Base-by-base conservation (phyloP, 2,888 invertebrate species). In the Nomada lathburiana region DNA sequence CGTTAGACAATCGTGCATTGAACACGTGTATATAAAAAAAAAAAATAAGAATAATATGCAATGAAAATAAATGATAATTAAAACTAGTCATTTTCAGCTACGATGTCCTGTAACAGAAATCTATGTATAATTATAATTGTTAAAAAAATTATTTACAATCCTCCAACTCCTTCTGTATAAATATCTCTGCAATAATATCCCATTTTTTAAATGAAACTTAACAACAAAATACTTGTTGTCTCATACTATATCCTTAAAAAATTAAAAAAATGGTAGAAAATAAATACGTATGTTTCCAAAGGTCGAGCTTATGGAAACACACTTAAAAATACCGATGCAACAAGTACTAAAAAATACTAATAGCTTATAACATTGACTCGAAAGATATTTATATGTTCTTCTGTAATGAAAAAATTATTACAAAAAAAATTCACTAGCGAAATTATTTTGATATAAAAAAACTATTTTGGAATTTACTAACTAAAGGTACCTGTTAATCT, bases 1-100 rank as follows among this genome's bases (percentile, higher is more conserved):
- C 50, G 95, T 94, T 94, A 94, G 94, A 95, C 92, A 94, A 95
- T 91, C 63, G 52, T 72, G 65, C 44, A 68, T 60, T 52, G 47
- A 65, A 26, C 57, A 76, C 9, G 73, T 76, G 59, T 42, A 55
- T 13, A 71, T 75, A 77, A 60, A 93, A 91, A 94, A 89, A 94
- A 93, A 60, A 77, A 60, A 93, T 91, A 94, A 89, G 94, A 93
- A 60, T 29, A 62, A 18, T 50, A 44, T 10, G 11, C 44, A 89
- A 84, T 82, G 92, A 94, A 94, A 94, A 93, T 85, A 67, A 89
- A 90, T 94, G 94, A 47, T 55, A 82, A 78, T 68, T 76, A 75
- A 73, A 83, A 72, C 74, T 69, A 73, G 62, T 73, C 69, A 69
- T 83, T 80, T 83, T 85, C 87, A 36, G 85, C 84, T 85, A 84